Evolutionary conservation across 1,140 invertebrate species (phyloP), one percentile per base, ranked within the genome.

Genomic region (Spodoptera litura): DNA sequence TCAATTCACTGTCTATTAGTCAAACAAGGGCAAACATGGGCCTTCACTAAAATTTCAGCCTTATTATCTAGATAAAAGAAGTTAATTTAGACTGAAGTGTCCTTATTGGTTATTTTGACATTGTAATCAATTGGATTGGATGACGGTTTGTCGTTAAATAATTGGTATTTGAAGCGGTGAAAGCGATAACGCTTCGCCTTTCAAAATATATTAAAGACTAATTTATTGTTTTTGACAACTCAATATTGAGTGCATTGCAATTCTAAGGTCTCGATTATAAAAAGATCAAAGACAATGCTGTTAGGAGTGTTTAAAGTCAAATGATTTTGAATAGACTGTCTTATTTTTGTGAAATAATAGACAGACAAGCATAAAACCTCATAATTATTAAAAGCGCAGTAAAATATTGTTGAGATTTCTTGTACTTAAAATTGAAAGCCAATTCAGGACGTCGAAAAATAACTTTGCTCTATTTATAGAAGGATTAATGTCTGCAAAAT

Each of bases 1-100:
- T 73, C 78, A 79, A 79, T 79, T 73, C 61, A 71, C 49, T 73
- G 70, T 73, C 70, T 61, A 66, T 77, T 61, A 59, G 5, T 51
- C 4, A 13, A 6, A 59, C 9, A 44, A 51, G 56, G 71, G 56
- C 8, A 13, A 59, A 74, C 25, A 35, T 8, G 38, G 38, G 15
- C 38, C 27, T 59, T 25, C 44, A 49, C 27, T 38, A 10, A 59
- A 74, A 51, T 59, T 20, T 61, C 35, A 49, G 13, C 71, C 56
- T 74, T 74, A 55, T 55, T 31, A 51, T 61, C n/a, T 49, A 3
- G 11, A n/a, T 13, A 20, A 74, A 44, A 74, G 38, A 49, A 51
- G 55, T 31, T 59, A 49, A 44, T 59, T 74, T 74, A 59, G 35
- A 12, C 20, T 74, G 55, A 49, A 25, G 56, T 20, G 13, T n/a